phyloP scores from a whole-genome alignment of 1,140 invertebrate genomes.

The Trichoplusia ni region DNA sequence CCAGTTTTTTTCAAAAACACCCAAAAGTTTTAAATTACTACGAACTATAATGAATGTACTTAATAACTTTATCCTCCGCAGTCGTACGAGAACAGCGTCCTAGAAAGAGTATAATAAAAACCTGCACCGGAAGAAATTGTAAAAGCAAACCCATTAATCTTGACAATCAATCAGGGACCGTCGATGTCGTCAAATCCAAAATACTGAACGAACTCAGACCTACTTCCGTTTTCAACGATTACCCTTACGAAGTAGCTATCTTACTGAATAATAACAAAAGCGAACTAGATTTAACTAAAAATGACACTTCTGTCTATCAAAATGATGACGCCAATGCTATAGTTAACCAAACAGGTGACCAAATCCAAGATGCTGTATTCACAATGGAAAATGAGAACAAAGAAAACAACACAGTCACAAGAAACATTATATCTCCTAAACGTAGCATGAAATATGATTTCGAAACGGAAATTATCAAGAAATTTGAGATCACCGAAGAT shows the following conservation, averaged over 20 bases:
- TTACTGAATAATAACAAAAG: slow-evolving; percentile 46
- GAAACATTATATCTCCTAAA: slow-evolving; percentile 42
- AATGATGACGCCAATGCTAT: slow-evolving; percentile 9
- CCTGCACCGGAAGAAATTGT: slow-evolving; percentile 37
- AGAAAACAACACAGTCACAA: slow-evolving; percentile 1
- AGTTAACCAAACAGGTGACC: not conserved
- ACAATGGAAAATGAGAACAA: not conserved
- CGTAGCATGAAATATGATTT: slow-evolving; percentile 52
- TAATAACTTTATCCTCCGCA: slow-evolving; percentile 6
- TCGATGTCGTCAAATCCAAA: not conserved
- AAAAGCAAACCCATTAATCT: slow-evolving; percentile 24
- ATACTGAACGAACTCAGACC: slow-evolving; percentile 48
- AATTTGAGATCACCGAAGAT: slow-evolving; percentile 47
- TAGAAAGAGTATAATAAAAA: slow-evolving; percentile 40
- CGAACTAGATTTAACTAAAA: slow-evolving; percentile 4
- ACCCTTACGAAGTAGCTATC: slow-evolving; percentile 61
- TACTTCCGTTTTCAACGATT: slow-evolving; percentile 56
- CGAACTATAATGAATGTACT: too few relatives aligned
- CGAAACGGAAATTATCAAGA: slow-evolving; percentile 49
- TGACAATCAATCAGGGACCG: not conserved
- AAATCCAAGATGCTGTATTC: not conserved
- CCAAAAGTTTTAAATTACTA: too few relatives aligned
- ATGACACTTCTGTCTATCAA: not conserved
- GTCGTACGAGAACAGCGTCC: slow-evolving; percentile 30
- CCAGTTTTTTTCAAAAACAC: too few relatives aligned